Evolutionary conservation across 2,797 vertebrate species (phyloP), one percentile per base, ranked within the genome.

Genomic region (Peromyscus eremicus): DNA sequence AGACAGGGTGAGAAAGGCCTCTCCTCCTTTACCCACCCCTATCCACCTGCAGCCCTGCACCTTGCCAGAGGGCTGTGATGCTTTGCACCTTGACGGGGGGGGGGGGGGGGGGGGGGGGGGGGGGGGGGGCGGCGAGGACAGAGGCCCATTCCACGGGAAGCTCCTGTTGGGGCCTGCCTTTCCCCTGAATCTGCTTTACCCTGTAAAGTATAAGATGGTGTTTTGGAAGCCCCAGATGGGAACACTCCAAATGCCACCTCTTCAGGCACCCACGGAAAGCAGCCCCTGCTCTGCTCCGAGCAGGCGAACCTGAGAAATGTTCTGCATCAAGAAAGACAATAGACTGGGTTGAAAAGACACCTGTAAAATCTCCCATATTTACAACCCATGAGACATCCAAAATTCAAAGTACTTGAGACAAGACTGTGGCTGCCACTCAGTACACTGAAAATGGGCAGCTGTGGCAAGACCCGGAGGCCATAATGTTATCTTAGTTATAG

Each of bases 311-410:
- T 73, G 40, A 62, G 32, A 52, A 62, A 62, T 79, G 34, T 3
- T 75, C 1, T 17, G 13, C 43, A 37, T 82, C 85, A 89, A 34
- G 34, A 83, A n/a, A 88, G 55, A 19, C 68, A 76, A 77, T 11
- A 82, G 32, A 49, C 14, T 64, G 14, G n/a, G 75, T 17, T 70
- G 23, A 73, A 97, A 81, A 88, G 40, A 7, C n/a, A 85, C 34
- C 37, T 70, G 32, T 57, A 93, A 94, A 95, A 62, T 85, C 27
- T 52, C 80, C 90, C 80, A 75, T 80, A 83, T 55, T 79, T 64
- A 75, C 29, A 94, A 82, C 29, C 90, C 19, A 19, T 2, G 19
- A 40, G 37, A 64, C 19, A 64, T 17, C 12, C 91, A 85, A 60
- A 91, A 83, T 73, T 91, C 82, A 86, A 85, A 93, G 62, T 52